Conservation (phyloP, 1,140 invertebrate species). For the Drosophila neocordata region DNA sequence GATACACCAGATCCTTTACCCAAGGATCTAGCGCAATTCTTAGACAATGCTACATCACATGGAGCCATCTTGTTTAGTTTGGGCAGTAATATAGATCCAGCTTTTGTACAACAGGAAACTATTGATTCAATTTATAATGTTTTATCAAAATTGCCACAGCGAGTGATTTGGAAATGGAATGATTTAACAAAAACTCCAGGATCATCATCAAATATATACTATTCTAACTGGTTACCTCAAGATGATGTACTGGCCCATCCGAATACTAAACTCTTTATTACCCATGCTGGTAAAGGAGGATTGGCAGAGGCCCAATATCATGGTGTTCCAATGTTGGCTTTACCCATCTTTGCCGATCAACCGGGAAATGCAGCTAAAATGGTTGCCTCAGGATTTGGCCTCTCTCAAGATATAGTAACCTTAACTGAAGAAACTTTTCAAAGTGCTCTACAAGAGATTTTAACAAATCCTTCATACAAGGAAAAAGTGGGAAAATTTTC, state of each 20-base stretch:
- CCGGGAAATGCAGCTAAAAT: conserved; percentile 47
- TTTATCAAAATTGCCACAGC: conserved; percentile 81
- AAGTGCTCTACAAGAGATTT: conserved; percentile 35
- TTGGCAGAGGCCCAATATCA: conserved; percentile 83
- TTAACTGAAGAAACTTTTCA: conserved; percentile 83
- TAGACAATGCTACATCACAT: conserved; percentile 40
- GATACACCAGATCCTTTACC: conserved; percentile 65
- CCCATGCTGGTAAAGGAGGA: conserved; percentile 87
- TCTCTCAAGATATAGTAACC: conserved; percentile 72
- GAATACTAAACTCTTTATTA: conserved; percentile 88
- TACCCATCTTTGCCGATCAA: conserved; percentile 83
- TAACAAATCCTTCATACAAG: conserved; percentile 55
- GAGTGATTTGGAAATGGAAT: conserved; percentile 84
- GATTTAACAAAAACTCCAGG: conserved; percentile 63
- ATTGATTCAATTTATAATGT: conserved; percentile 82
- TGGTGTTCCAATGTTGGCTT: conserved; percentile 83
- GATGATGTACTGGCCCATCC: conserved; percentile 84
- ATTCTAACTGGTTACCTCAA: conserved; percentile 86
- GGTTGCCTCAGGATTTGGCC: conserved; percentile 48
- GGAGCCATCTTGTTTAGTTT: conserved; percentile 85
- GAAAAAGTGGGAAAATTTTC: conserved; percentile 48
- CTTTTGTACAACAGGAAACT: conserved; percentile 77
- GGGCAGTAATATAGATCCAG: conserved; percentile 83
- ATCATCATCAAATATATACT: conserved; percentile 84
- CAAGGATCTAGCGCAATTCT: conserved; percentile 36